Evolutionary conservation across 1,140 invertebrate genomes (phyloP).

Genomic region (Drosophila yakuba): DNA sequence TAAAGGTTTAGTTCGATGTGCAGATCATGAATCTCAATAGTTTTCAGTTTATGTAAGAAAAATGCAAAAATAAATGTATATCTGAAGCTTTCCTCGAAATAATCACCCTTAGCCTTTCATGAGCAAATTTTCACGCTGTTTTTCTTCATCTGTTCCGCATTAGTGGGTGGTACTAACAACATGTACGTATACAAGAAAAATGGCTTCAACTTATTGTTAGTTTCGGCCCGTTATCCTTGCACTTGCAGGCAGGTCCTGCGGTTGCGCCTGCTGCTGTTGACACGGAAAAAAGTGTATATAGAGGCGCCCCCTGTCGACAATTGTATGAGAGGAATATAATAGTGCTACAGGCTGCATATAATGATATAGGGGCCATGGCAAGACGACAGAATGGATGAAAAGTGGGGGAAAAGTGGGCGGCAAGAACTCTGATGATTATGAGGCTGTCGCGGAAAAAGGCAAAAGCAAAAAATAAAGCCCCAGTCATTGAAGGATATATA

Average conservation of each 20-base stretch:
- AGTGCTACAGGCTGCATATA: conserved; percentile 54
- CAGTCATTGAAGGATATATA: conserved; percentile 22
- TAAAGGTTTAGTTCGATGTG: too few species aligned
- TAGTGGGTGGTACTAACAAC: conserved; percentile 13
- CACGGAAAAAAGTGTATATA: conserved; percentile 55
- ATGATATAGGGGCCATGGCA: conserved; percentile 34
- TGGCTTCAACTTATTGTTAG: conserved; percentile 49
- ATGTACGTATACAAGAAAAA: conserved; percentile 22
- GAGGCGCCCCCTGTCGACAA: conserved; percentile 55
- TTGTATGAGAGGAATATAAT: conserved; percentile 64
- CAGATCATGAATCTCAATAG: too few species aligned
- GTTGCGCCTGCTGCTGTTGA: conserved; percentile 57
- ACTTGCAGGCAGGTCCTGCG: conserved; percentile 56
- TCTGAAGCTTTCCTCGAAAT: background rate
- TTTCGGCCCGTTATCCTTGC: conserved; percentile 62
- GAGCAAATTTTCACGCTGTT: conserved; percentile 22
- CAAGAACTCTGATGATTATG: conserved; percentile 46
- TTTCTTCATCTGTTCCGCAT: conserved; percentile 7
- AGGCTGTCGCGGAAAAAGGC: conserved; percentile 35
- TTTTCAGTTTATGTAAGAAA: background rate
- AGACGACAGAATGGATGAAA: conserved; percentile 11
- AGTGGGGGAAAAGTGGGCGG: conserved; percentile 2
- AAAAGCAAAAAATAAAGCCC: conserved; percentile 23
- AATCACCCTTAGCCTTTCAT: conserved; percentile 9
- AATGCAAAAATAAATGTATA: background rate